Evolutionary conservation across 1,140 invertebrate genomes (phyloP), one percentile per base, ranked within the genome.

Genomic region (Wiebesia pumilae): DNA sequence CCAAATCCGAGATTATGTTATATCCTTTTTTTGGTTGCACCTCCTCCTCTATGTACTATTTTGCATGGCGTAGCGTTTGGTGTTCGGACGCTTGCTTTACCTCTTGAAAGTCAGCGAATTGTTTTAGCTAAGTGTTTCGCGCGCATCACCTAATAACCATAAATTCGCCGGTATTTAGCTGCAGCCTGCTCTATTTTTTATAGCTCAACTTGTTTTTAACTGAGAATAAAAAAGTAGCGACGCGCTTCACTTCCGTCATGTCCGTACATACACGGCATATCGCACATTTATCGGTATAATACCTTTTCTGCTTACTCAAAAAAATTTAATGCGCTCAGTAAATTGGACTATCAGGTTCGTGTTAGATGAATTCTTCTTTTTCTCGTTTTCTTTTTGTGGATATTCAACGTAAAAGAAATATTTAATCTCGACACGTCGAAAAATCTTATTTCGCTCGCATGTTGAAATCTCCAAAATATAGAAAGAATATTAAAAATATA

Each of bases 61-160:
- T 67, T 81, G 80, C 78, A 38, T 65, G 19, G 33, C 69, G 69
- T 47, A 16, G 75, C 6, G 75, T 9, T 47, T 12, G 24, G n/a
- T 30, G 12, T 16, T 79, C 79, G 79, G 79, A 81, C 79, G 12
- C 51, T 27, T 38, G 51, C 77, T 54, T 58, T 43, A n/a, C 58
- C 0, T 24, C 35, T 38, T 43, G 19, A 75, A 62, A 62, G 73
- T 51, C 16, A 21, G 62, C 83, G 71, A 77, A 85, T 85, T 85
- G 83, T 85, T 85, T 85, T 21, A 62, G 43, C 77, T 85, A 85
- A 85, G 83, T 85, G 77, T 85, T 85, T 85, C 65, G 14, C 62
- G 77, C 83, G 65, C 83, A 85, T 84, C 83, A 84, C 73, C 83
- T 85, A 85, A 85, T 85, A 85, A 85, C 83, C 83, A 80, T 85